Conservation (phyloP, 2,113 vertebrate species). For the Geothlypis trichas region DNA sequence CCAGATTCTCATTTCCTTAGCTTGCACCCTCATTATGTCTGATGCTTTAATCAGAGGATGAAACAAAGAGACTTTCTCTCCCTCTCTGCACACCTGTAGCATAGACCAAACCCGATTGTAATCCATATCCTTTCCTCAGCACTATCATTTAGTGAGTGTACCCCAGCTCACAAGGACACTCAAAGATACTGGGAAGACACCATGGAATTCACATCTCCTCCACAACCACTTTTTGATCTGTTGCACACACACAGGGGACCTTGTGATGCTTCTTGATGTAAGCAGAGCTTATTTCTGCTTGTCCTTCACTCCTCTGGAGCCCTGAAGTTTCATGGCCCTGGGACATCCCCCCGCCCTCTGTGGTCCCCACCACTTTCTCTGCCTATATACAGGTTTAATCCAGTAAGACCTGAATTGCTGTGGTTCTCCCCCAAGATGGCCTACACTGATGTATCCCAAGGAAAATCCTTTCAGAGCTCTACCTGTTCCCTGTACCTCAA, state of each 20-base stretch:
- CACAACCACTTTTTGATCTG: not conserved
- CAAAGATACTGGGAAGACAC: not conserved
- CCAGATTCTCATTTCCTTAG: not conserved
- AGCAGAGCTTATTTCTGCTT: not conserved
- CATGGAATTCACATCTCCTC: not conserved
- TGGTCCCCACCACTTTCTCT: not conserved
- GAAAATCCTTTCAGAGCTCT: not conserved
- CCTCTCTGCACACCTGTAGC: not conserved
- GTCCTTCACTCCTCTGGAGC: not conserved
- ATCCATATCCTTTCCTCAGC: not conserved
- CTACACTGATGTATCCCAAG: not conserved
- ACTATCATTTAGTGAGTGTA: not conserved
- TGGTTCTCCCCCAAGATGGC: not conserved
- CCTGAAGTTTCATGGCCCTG: not conserved
- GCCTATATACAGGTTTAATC: not conserved
- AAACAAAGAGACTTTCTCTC: not conserved
- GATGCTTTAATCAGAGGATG: not conserved
- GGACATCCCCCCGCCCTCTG: not conserved
- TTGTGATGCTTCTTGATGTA: not conserved
- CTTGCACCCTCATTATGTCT: not conserved
- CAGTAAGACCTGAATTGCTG: not conserved
- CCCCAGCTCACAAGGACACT: not conserved
- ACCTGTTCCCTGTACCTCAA: not conserved
- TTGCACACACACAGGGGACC: not conserved
- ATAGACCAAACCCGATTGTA: not conserved